These are phyloP conservation scores for Dasypogon diadema DNA, from an alignment of 2,888 invertebrate species.

Conservation along the genomic window DNA sequence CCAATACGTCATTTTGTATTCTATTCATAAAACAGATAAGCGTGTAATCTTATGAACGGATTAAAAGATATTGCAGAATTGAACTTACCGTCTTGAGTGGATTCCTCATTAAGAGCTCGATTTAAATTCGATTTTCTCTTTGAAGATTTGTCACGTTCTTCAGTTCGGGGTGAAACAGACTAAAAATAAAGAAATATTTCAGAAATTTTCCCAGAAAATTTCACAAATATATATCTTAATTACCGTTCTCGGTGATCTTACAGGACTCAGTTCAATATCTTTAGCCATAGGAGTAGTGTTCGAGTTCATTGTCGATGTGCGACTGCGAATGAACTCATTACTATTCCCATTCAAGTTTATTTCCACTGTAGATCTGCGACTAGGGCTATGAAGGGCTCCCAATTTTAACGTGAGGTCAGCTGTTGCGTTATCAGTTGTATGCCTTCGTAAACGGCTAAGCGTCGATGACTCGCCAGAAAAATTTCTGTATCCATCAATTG, in stretches of 20 bases:
- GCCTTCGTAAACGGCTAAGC: slow-evolving; percentile 14
- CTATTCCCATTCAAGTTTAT: slow-evolving; percentile 27
- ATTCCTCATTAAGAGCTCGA: slow-evolving; percentile 70
- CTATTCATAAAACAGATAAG: too few species aligned
- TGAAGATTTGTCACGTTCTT: slow-evolving; percentile 74
- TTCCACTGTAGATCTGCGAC: slow-evolving; percentile 19
- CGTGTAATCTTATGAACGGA: too few species aligned
- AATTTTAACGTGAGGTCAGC: slow-evolving; percentile 40
- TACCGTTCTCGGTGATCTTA: slow-evolving; percentile 63
- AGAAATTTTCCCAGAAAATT: too few species aligned
- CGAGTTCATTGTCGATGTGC: slow-evolving; percentile 62
- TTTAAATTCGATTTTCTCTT: slow-evolving; percentile 77
- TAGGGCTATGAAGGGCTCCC: slow-evolving; percentile 14
- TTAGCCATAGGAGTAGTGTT: slow-evolving; percentile 46
- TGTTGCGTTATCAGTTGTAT: slow-evolving; percentile 34
- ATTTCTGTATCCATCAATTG: slow-evolving; percentile 55
- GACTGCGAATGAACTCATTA: slow-evolving; percentile 33
- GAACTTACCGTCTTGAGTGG: slow-evolving; percentile 67
- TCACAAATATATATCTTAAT: slow-evolving; percentile 54
- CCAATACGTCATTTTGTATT: too few species aligned
- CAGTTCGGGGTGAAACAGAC: slow-evolving; percentile 65
- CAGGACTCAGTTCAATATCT: slow-evolving; percentile 62
- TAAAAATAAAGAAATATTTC: slow-evolving; percentile 57
- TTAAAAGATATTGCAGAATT: not conserved
- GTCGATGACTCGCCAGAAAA: slow-evolving; percentile 45